Percentiles rank a stretch among this genome's conserved stretches.
Conservation (phyloP, 2,113 vertebrate species). For the Lichenostomus cassidix region DNA sequence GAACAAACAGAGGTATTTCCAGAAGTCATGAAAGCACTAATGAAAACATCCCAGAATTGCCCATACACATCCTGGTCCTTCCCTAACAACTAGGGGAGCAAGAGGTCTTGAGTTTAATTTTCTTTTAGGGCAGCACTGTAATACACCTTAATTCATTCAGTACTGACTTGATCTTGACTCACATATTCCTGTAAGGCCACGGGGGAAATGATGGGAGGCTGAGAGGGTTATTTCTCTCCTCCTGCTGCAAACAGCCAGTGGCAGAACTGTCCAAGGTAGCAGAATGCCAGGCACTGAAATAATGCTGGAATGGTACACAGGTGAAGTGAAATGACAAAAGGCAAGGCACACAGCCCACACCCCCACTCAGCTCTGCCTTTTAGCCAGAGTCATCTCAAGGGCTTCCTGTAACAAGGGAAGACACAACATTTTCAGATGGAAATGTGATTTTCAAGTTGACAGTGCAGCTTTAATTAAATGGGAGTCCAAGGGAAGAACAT, state of each 20-base stretch:
- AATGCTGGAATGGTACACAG: not conserved
- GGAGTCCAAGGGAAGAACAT: conserved; percentile 28
- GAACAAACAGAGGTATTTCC: not conserved
- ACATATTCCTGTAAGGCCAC: not conserved
- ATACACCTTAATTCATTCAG: not conserved
- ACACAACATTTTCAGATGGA: conserved; percentile 47
- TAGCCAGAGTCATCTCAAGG: not conserved
- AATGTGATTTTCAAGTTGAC: conserved; percentile 50
- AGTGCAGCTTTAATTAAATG: conserved; percentile 55
- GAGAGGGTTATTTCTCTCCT: not conserved
- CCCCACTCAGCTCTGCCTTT: not conserved
- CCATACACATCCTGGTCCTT: not conserved
- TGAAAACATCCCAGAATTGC: not conserved
- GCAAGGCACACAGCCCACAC: not conserved
- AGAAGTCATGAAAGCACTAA: not conserved
- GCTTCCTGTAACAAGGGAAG: not conserved
- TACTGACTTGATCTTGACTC: not conserved
- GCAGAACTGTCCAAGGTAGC: not conserved
- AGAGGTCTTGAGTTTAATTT: conserved; percentile 5
- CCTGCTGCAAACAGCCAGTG: not conserved
- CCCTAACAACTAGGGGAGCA: not conserved
- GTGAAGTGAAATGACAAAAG: not conserved
- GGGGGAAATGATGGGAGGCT: not conserved
- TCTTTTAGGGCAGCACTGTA: not conserved
- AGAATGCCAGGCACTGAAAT: not conserved